Base-by-base conservation (phyloP, 2,797 vertebrate species). In the Hydrophis major region DNA sequence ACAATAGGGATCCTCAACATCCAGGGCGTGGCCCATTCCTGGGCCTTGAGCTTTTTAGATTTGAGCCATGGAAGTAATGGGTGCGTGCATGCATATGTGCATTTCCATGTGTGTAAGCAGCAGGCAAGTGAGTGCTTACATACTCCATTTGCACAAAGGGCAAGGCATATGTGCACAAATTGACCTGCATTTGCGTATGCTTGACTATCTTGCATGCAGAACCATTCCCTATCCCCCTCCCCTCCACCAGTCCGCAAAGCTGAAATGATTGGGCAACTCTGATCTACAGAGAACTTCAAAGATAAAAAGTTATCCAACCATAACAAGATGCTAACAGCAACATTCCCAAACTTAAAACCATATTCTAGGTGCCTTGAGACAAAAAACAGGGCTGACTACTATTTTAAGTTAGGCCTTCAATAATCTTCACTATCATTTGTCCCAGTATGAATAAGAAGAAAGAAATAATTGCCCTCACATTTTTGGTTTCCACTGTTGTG, bases 1-100 rank as follows among this genome's bases (percentile, higher is more conserved):
- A 37, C 13, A n/a, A 5, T 12, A 66, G 28, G 63, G 12, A 11
- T 66, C 28, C 63, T 28, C 28, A 66, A n/a, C 4, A 28, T n/a
- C 12, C 0, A 4, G 63, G 12, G 2, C 2, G 0, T 0, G 2
- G 63, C 28, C 27, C 1, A 63, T 27, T 66, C n/a, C 63, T n/a
- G 63, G 28, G 28, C 63, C 28, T 66, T 66, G 11, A 66, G 63
- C 63, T 14, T n/a, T 66, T 66, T 28, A 66, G 28, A n/a, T n/a
- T 27, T 13, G 27, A 28, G 61, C 61, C 28, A n/a, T 11, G 12
- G 61, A 66, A n/a, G 61, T 66, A 1, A 12, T 4, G 1, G 61
- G 59, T 2, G 59, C 59, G 25, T 20, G 22, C 7, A 25, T 60
- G 59, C 0, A 4, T 4, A 28, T 1, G 12, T 13, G 27, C 63